Percentiles rank a stretch among this genome's conserved stretches.
Evolutionary conservation across 2,113 vertebrate genomes (phyloP).

Genomic region (Labeo rohita): DNA sequence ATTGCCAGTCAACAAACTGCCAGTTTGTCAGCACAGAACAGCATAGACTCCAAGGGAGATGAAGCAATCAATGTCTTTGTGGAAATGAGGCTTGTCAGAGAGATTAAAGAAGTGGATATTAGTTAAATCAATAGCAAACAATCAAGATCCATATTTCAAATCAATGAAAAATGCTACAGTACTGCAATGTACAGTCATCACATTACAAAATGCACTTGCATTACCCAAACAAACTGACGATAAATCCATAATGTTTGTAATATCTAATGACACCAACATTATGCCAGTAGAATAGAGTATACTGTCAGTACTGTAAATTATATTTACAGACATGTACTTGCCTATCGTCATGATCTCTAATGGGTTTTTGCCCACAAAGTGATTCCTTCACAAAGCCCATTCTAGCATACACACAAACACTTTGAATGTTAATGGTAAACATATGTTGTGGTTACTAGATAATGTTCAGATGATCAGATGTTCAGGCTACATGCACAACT

Average conservation of each 20-base stretch:
- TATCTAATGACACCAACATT: not conserved
- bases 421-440: not conserved
- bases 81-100: not conserved
- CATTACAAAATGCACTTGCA: not conserved
- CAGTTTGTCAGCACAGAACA: not conserved
- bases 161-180: not conserved
- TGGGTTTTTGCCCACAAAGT: not conserved
- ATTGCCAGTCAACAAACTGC: not conserved
- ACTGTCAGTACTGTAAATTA: not conserved
- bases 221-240: slow-evolving; percentile 4
- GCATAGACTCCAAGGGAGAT: not conserved
- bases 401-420: not conserved
- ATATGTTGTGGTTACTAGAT: not conserved
- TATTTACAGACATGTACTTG: not conserved
- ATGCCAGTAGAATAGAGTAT: not conserved
- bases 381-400: not conserved
- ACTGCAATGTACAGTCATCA: not conserved
- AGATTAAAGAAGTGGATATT: not conserved
- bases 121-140: not conserved
- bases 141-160: not conserved
- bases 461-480: not conserved
- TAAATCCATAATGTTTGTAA: slow-evolving; percentile 1
- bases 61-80: not conserved
- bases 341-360: not conserved
- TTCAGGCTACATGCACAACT: not conserved